Conservation (phyloP, 2,888 invertebrate species). For the Gnatocerus cornutus region DNA sequence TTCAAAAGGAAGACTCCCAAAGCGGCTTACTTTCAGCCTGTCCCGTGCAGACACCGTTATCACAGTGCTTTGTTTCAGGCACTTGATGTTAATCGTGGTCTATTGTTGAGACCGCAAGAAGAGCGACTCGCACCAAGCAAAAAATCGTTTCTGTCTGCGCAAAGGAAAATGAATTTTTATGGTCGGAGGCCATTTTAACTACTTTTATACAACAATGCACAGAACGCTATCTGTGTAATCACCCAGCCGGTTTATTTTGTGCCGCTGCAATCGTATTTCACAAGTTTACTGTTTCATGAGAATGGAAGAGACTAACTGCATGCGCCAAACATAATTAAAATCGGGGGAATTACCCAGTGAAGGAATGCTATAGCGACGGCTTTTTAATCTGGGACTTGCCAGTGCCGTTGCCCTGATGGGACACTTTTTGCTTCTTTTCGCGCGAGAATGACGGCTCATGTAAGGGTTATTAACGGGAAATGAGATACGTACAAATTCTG, state of each 20-base stretch:
- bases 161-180: conserved; percentile 38
- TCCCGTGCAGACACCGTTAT: conserved; percentile 68
- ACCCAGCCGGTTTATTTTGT: conserved; percentile 29
- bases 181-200: conserved; percentile 12
- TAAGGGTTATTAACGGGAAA: background rate
- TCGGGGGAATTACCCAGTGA: conserved; percentile 18
- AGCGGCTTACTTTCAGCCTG: conserved; percentile 64
- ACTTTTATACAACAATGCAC: conserved; percentile 31
- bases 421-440: background rate
- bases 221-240: conserved; percentile 38
- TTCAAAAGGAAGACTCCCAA: conserved; percentile 56
- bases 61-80: conserved; percentile 68
- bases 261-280: conserved; percentile 41
- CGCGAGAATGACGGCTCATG: background rate
- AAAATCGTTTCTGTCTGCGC: conserved; percentile 14
- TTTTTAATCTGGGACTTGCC: background rate
- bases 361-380: conserved; percentile 4
- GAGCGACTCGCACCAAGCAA: conserved; percentile 55
- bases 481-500: conserved; percentile 7
- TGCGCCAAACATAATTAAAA: conserved; percentile 41
- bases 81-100: conserved; percentile 68
- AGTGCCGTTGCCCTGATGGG: background rate
- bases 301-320: conserved; percentile 25
- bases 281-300: conserved; percentile 30
- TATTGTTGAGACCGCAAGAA: conserved; percentile 64